Evolutionary conservation across 2,888 invertebrate species (phyloP).

Genomic region (Oithona nana): DNA sequence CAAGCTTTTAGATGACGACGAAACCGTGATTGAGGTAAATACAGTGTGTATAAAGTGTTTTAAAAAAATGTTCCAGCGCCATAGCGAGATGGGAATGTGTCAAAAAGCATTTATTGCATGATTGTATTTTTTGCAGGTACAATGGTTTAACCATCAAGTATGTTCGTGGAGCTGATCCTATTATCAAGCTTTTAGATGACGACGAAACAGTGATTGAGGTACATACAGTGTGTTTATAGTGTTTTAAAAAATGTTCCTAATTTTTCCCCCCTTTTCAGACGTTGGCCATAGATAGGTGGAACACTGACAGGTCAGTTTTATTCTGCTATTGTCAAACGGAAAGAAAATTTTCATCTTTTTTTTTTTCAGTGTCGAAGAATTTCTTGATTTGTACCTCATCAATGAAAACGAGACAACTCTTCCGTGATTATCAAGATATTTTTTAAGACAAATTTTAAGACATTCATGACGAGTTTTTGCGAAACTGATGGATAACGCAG

Average conservation of each 20-base stretch:
- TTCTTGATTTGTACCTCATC: conserved; percentile 35
- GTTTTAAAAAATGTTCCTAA: neutral
- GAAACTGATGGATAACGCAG: too few relatives aligned
- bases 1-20: conserved; percentile 63
- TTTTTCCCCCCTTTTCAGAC: conserved; percentile 29
- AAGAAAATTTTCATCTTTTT: too few relatives aligned
- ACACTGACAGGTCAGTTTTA: too few relatives aligned
- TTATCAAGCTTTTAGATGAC: conserved; percentile 70
- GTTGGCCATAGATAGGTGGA: conserved; percentile 93
- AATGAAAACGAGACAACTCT: neutral
- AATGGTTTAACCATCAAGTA: conserved; percentile 73
- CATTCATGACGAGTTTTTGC: too few relatives aligned
- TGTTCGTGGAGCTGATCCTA: conserved; percentile 78
- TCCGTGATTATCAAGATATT: too few relatives aligned
- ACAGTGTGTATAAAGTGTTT: too few relatives aligned
- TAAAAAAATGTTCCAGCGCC: neutral
- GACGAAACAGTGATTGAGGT: conserved; percentile 45
- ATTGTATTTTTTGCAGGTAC: conserved; percentile 45
- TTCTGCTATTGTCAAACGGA: too few relatives aligned
- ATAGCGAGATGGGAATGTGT: too few relatives aligned
- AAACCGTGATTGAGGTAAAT: conserved; percentile 39
- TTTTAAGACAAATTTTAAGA: too few relatives aligned
- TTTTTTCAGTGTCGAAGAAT: conserved; percentile 88
- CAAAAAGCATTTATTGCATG: neutral
- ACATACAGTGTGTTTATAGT: neutral